Evolutionary conservation across 2,888 invertebrate species (phyloP).

Genomic region (Neoitamus cyanurus): DNA sequence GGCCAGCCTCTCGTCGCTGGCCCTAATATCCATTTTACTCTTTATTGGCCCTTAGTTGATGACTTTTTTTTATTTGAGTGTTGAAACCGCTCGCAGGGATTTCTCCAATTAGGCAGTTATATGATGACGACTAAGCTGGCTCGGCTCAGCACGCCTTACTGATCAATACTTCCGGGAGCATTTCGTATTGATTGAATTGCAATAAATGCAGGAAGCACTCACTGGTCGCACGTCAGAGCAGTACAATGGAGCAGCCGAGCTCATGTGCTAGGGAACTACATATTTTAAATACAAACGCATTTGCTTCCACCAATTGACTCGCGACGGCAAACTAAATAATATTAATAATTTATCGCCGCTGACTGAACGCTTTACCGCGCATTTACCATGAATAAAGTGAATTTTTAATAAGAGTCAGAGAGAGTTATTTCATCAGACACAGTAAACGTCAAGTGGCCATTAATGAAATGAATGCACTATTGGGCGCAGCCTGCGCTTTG

Average conservation of each 20-base stretch:
- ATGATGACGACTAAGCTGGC: neutral
- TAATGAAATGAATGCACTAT: neutral
- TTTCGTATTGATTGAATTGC: neutral
- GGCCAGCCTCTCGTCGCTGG: neutral
- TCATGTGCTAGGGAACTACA: neutral
- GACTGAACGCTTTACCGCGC: neutral
- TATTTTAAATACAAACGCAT: neutral
- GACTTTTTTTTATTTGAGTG: conserved; percentile 4
- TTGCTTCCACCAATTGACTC: neutral
- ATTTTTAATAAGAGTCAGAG: neutral
- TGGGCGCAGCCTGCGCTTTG: neutral
- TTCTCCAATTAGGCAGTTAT: conserved; percentile 17
- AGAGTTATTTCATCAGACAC: neutral
- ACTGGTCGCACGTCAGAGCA: neutral
- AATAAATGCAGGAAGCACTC: neutral
- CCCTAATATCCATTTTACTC: conserved; percentile 24
- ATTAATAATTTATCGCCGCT: neutral
- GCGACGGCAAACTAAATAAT: neutral
- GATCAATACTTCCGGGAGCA: neutral
- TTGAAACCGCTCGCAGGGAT: neutral
- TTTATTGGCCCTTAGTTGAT: neutral
- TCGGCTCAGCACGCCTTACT: neutral
- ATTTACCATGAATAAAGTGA: neutral
- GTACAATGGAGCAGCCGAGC: neutral
- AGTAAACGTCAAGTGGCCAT: neutral